Evolutionary conservation across 2,888 invertebrate species (phyloP).

Genomic region (Acrobasis suavella): DNA sequence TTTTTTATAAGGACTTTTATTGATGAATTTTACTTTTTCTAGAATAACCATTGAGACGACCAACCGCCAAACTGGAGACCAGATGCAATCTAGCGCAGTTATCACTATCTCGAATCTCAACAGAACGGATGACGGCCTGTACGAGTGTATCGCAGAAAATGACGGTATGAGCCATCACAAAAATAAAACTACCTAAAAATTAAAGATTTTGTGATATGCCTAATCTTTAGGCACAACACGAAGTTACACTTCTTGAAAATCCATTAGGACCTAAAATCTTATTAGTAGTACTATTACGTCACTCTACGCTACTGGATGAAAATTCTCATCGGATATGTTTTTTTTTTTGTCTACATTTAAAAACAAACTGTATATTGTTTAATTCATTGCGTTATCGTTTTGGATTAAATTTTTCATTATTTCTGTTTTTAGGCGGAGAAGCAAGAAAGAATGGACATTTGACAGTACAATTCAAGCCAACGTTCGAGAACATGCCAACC

Average conservation of each 20-base stretch:
- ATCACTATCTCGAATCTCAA: slow-evolving; percentile 85
- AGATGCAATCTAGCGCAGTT: slow-evolving; percentile 82
- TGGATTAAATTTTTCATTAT: background rate
- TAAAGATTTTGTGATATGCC: background rate
- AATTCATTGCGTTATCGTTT: background rate
- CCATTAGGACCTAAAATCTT: too few relatives aligned
- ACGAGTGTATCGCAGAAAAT: slow-evolving; percentile 93
- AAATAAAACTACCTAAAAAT: background rate
- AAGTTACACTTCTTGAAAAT: too few relatives aligned
- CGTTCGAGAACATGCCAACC: slow-evolving; percentile 87
- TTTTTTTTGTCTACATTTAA: too few relatives aligned
- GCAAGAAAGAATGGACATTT: slow-evolving; percentile 91
- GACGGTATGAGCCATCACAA: slow-evolving; percentile 67
- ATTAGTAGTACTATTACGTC: too few relatives aligned
- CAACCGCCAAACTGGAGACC: slow-evolving; percentile 69
- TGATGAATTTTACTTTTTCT: slow-evolving; percentile 22
- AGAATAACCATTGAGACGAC: slow-evolving; percentile 85
- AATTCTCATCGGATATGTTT: too few relatives aligned
- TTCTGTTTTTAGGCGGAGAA: slow-evolving; percentile 79
- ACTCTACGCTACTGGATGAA: too few relatives aligned
- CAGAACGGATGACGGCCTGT: slow-evolving; percentile 92
- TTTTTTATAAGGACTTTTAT: too few relatives aligned
- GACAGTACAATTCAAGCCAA: slow-evolving; percentile 91
- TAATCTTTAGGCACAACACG: too few relatives aligned
- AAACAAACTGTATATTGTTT: background rate